Evolutionary conservation across 1,140 invertebrate genomes (phyloP), one percentile per base, ranked within the genome.

Genomic region (Caenorhabditis latens): DNA sequence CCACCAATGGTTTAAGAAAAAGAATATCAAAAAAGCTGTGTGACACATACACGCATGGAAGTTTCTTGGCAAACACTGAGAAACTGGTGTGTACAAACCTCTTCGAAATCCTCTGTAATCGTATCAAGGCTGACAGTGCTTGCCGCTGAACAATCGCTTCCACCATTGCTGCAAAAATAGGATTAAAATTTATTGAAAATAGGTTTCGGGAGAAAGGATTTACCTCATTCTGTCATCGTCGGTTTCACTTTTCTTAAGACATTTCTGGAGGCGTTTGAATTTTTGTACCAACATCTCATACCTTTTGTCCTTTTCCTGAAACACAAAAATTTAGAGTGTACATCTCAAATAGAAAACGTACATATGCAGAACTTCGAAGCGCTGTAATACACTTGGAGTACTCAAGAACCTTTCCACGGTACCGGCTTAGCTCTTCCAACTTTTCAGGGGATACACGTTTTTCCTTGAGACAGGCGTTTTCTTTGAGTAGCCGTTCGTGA

Each of bases 341-440:
- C 16, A 50, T 50, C n/a, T 24, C 2, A 24, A 19, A 11, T 3
- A 24, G 11, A 14, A 24, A 50, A 11, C 90, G 65, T 50, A 91
- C 90, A 43, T 87, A 79, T 82, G 87, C 88, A 58, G 91, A 87
- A 48, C 91, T 86, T 14, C 91, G 67, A n/a, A 92, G 84, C 43
- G 91, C 91, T 63, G 91, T 91, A 48, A 92, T 91, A 83, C 91
- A 91, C 57, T 91, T 91, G 14, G 91, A 91, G 58, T 91, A 90
- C 57, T 91, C 91, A 2, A 91, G 83, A 24, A 92, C 91, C 86
- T 91, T 90, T 46, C 63, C 87, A 61, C 91, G 75, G 84, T 91
- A 92, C 19, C 90, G 84, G 67, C 90, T 86, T 58, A 92, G 83
- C 63, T 91, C 91, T 88, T 92, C 90, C 16, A 92, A 83, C 65